These are phyloP conservation scores for Mesembrinibis cayennensis DNA, from an alignment of 2,113 vertebrate species.

Conservation along the genomic window DNA sequence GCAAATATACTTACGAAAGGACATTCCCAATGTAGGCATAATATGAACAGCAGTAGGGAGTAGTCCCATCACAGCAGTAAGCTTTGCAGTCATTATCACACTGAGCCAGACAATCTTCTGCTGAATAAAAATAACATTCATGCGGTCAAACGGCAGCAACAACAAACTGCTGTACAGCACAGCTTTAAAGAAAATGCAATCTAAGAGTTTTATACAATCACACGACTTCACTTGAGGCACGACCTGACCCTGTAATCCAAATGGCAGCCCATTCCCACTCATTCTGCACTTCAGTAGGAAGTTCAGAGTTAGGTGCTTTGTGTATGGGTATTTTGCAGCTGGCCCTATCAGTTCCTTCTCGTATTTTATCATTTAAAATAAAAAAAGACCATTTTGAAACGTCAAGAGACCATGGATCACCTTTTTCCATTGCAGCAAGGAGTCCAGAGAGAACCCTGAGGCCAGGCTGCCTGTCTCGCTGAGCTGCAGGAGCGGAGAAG, in stretches of 20 bases:
- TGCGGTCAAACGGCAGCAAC: neutral
- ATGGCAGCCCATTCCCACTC: neutral
- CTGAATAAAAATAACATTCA: constrained; percentile 48
- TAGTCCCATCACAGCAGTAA: constrained; percentile 89
- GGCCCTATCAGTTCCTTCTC: neutral
- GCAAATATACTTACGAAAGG: constrained; percentile 83
- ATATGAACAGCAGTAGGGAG: constrained; percentile 93
- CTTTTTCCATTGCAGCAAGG: neutral
- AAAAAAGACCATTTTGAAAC: neutral
- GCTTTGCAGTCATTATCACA: constrained; percentile 85
- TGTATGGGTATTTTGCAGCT: neutral
- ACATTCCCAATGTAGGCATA: constrained; percentile 93
- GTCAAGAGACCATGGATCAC: neutral
- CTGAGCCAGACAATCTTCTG: constrained; percentile 80
- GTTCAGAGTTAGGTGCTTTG: neutral
- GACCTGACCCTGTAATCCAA: neutral
- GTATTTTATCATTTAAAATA: neutral
- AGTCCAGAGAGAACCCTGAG: neutral
- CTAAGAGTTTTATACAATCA: neutral
- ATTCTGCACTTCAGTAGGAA: neutral
- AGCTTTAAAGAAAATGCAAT: constrained; percentile 12
- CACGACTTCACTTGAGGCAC: neutral
- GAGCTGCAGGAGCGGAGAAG: neutral
- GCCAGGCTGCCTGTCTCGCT: neutral
- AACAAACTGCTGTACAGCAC: neutral